A percentile compares a stretch with the other conserved stretches of the same genome.
Conservation (phyloP, 2,113 vertebrate species). For the Alexandromys fortis region DNA sequence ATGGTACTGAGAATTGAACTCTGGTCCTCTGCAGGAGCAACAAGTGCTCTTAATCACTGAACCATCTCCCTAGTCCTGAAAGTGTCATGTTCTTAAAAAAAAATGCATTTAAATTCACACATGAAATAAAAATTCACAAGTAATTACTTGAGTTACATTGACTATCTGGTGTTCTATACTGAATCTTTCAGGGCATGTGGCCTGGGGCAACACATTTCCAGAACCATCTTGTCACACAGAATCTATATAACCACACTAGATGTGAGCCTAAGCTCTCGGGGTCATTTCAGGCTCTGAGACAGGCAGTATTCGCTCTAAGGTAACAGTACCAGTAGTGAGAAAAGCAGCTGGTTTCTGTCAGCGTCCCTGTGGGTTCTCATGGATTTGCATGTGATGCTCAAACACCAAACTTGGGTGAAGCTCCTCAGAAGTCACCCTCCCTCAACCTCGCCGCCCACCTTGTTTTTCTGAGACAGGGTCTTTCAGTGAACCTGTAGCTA, state of each 20-base stretch:
- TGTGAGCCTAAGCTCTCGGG: neutral
- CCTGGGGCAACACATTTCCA: neutral
- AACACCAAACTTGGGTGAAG: neutral
- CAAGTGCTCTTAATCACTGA: neutral
- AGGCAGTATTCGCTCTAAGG: neutral
- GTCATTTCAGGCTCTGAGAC: neutral
- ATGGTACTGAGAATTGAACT: neutral
- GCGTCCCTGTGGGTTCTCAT: neutral
- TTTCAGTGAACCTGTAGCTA: neutral
- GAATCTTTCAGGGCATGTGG: neutral
- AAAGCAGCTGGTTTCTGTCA: neutral
- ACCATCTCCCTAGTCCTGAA: neutral
- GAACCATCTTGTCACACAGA: neutral
- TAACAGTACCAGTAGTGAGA: neutral
- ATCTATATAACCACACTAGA: slow-evolving; percentile 34
- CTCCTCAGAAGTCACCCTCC: neutral
- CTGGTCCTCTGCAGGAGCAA: neutral
- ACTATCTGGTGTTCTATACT: neutral
- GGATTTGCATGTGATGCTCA: neutral
- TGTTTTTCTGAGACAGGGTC: neutral
- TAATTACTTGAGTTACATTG: neutral
- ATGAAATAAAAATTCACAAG: slow-evolving; percentile 44
- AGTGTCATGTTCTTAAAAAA: neutral
- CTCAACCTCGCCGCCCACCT: too few species aligned
- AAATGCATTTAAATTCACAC: neutral